Conservation (phyloP, 2,113 vertebrate genomes). For the Hypocryptadius cinnamomeus region DNA sequence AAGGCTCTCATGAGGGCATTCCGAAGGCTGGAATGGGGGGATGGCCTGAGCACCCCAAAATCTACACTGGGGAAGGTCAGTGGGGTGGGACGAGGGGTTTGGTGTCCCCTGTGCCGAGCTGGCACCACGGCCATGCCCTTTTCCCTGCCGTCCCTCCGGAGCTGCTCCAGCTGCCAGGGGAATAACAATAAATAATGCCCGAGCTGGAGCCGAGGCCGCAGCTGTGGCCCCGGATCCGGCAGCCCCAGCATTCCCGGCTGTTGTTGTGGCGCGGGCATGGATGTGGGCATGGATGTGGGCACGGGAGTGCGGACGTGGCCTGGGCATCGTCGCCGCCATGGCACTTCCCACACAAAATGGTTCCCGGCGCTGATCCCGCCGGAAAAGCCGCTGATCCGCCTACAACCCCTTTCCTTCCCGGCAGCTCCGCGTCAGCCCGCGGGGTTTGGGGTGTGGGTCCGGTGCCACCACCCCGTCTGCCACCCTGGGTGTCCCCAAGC, state of each 20-base stretch:
- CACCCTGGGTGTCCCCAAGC: neutral
- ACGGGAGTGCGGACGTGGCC: neutral
- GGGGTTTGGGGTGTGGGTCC: neutral
- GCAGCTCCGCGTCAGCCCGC: fast-evolving
- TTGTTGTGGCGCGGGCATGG: neutral
- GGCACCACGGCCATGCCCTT: fast-evolving
- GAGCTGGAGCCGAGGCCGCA: neutral
- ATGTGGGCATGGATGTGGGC: neutral
- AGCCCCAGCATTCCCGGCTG: neutral
- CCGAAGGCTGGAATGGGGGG: neutral
- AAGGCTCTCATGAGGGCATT: fast-evolving
- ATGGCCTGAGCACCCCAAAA: neutral
- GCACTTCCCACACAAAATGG: neutral
- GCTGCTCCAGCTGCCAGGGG: neutral
- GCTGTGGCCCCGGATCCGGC: neutral
- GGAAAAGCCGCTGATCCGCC: neutral
- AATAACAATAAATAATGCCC: conserved; percentile 8
- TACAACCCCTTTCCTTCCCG: fast-evolving
- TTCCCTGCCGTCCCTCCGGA: neutral
- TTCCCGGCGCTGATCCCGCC: neutral
- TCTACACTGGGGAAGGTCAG: fast-evolving
- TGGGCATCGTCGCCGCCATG: fast-evolving
- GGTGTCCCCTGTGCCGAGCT: neutral
- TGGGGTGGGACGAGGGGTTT: neutral
- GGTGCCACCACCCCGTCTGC: neutral